Percentiles rank a stretch among this genome's conserved stretches.
These are phyloP conservation scores for Ceramica pisi DNA, from an alignment of 2,888 invertebrate genomes.

Conservation along the genomic window DNA sequence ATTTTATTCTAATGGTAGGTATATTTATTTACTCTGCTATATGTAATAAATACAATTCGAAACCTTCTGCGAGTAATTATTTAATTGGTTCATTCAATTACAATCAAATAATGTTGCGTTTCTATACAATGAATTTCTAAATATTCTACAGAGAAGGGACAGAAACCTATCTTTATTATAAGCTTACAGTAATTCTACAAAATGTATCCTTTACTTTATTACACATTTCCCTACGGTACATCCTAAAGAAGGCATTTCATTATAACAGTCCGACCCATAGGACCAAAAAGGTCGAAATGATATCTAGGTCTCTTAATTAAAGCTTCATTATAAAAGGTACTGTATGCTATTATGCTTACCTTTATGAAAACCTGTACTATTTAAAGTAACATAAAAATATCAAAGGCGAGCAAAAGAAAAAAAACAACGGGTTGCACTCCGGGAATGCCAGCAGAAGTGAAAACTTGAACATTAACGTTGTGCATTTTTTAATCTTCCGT, in stretches of 20 bases:
- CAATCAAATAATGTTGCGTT: neutral
- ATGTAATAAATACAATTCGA: neutral
- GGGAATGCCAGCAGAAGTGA: no score
- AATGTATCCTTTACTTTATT: neutral
- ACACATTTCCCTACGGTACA: constrained; percentile 8
- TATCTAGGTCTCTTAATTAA: constrained; percentile 27
- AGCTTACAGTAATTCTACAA: neutral
- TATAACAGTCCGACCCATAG: neutral
- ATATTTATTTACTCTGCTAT: neutral
- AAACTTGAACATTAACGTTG: no score
- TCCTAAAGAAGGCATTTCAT: constrained; percentile 13
- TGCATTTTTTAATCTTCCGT: no score
- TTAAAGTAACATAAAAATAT: no score
- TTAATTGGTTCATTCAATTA: neutral
- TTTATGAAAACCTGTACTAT: no score
- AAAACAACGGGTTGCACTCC: no score
- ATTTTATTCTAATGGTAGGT: neutral
- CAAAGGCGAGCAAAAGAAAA: no score
- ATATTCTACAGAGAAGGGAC: neutral
- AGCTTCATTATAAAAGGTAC: constrained; percentile 9
- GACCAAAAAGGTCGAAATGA: constrained; percentile 6
- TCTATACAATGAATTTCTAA: neutral
- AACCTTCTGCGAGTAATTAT: neutral
- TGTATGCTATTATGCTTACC: no score
- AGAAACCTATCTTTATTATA: neutral